These are phyloP conservation scores for Ictidomys tridecemlineatus DNA, from an alignment of 2,113 vertebrate species.

Conservation along the genomic window DNA sequence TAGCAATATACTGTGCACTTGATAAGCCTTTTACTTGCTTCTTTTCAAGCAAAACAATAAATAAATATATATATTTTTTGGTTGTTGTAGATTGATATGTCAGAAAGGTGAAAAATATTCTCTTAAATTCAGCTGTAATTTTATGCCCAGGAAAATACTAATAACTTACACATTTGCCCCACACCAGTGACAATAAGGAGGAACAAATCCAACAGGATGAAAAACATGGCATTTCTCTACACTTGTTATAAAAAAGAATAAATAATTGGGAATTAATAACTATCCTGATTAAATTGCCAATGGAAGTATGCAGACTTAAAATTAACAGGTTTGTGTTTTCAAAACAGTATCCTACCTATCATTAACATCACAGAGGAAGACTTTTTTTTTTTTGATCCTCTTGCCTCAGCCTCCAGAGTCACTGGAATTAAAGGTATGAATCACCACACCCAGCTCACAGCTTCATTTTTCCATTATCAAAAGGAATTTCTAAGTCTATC, in stretches of 20 bases:
- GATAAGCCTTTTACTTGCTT: neutral
- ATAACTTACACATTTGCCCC: neutral
- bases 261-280: neutral
- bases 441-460: neutral
- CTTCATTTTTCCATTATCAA: neutral
- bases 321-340: too few species aligned
- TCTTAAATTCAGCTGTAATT: constrained; percentile 32
- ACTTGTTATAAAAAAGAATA: neutral
- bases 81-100: too few species aligned
- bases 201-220: neutral
- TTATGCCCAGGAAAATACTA: constrained; percentile 46
- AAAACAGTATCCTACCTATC: too few species aligned
- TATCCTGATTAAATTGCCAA: neutral
- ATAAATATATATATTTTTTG: too few species aligned
- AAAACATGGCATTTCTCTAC: constrained; percentile 8
- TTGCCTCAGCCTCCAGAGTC: too few species aligned
- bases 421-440: too few species aligned
- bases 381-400: too few species aligned
- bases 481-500: neutral
- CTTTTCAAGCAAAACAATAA: constrained; percentile 6
- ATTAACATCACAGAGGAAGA: too few species aligned
- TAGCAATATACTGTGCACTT: neutral
- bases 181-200: neutral
- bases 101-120: neutral
- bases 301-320: neutral